Conservation (phyloP, 2,797 vertebrate species). For the Pseudomugil tenellus region DNA sequence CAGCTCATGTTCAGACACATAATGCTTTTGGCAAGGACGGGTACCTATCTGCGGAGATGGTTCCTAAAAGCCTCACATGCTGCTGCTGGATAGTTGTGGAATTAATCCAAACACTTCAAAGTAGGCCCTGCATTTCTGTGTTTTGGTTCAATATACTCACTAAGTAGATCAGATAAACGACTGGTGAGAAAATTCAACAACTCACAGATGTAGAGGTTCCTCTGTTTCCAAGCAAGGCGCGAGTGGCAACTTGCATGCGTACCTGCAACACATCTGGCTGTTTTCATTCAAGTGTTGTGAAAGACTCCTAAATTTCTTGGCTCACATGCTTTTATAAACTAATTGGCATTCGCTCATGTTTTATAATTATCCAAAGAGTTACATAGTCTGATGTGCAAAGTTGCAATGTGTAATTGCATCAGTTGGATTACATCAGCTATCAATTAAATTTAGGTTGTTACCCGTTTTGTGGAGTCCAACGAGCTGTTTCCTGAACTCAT, state of each 20-base stretch:
- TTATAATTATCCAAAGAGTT: not conserved
- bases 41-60: not conserved
- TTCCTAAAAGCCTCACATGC: not conserved
- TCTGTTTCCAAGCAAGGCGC: not conserved
- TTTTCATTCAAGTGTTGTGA: not conserved
- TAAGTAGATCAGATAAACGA: not conserved
- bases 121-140: not conserved
- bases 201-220: not conserved
- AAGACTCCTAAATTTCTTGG: not conserved
- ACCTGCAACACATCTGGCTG: conserved; percentile 11
- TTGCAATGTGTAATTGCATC: not conserved
- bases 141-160: too few species aligned
- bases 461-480: conserved; percentile 2
- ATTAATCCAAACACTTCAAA: not conserved
- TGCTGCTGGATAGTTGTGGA: not conserved
- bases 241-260: not conserved
- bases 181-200: not conserved
- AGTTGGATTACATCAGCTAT: not conserved
- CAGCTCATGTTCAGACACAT: not conserved
- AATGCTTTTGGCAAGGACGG: not conserved
- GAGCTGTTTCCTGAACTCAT: not conserved
- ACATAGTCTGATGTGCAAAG: not conserved
- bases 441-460: not conserved
- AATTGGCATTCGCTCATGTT: conserved; percentile 12
- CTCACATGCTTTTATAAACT: conserved; percentile 20